Evolutionary conservation across 2,113 vertebrate genomes (phyloP), one percentile per base, ranked within the genome.

Genomic region (Hemiprocne comata): DNA sequence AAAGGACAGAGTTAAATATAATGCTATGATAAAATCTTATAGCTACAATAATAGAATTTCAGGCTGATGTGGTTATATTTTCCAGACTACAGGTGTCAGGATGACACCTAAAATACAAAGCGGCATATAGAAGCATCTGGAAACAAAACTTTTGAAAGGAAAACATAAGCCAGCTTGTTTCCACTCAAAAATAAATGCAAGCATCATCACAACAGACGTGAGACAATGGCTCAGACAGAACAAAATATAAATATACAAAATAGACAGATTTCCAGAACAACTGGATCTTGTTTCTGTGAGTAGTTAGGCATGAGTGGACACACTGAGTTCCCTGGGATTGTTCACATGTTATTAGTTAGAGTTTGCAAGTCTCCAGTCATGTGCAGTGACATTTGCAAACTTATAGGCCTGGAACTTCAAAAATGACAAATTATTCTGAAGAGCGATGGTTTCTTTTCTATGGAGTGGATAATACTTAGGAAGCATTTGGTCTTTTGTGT

Each of bases 81-180:
- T 67, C 80, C 50, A 76, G 53, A 78, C 73, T 36, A 65, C 50
- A 69, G 62, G 71, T 87, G 62, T 69, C 57, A 87, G 48, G 44
- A 67, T 89, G 61, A 84, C 44, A 87, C 62, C 31, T 82, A 82
- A 78, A 90, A 61, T 34, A 92, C 36, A 92, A 69, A 89, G 34
- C 66, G 80, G 8, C 28, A n/a, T 1, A 60, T 21, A 72, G 64
- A 90, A 95, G 61, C 44, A 87, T 65, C 87, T 90, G 65, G 73
- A 95, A 97, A 67, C 40, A 81, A 94, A 95, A 66, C 74, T 87
- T 65, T 78, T 66, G 46, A 61, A 91, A 91, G n/a, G 10, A 78
- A 91, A 94, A 92, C 28, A 13, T 53, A 84, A 92, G 72, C 25
- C 54, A 82, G 66, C n/a, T 82, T 87, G 17, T 76, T 94, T 85